These are phyloP conservation scores for Aphelenchoides avenae DNA, from an alignment of 1,140 invertebrate genomes.

Conservation along the genomic window DNA sequence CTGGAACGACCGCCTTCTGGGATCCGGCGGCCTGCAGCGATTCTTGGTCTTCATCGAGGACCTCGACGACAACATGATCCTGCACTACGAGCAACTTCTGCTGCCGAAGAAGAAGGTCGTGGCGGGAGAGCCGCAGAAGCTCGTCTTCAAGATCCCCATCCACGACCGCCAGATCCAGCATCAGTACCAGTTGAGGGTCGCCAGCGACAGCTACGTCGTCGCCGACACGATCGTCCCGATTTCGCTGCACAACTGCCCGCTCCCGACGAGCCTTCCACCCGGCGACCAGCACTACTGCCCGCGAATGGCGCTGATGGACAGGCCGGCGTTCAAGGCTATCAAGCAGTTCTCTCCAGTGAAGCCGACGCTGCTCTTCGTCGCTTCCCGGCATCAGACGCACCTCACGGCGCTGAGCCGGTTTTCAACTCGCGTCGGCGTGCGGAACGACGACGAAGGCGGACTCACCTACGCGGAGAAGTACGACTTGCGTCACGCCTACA, in stretches of 20 bases:
- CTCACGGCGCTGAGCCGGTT: conserved; percentile 89
- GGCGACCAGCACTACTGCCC: conserved; percentile 97
- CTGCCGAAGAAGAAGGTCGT: conserved; percentile 79
- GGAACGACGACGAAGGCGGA: too few species aligned
- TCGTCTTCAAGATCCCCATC: conserved; percentile 95
- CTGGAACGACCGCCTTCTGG: conserved; percentile 85
- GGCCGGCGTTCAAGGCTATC: conserved; percentile 87
- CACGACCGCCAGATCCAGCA: conserved; percentile 76
- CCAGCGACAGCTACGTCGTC: conserved; percentile 85
- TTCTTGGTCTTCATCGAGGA: conserved; percentile 99
- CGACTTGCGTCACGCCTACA: too few species aligned
- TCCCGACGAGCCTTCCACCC: conserved; percentile 85
- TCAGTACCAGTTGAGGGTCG: conserved; percentile 82
- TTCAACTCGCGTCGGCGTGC: too few species aligned
- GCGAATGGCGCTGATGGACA: conserved; percentile 98
- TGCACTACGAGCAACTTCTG: conserved; percentile 89
- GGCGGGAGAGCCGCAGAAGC: conserved; percentile 71
- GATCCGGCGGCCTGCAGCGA: conserved; percentile 73
- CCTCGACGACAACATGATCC: conserved; percentile 83
- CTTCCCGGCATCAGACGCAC: conserved; percentile 91
- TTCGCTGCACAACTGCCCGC: conserved; percentile 80
- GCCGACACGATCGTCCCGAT: conserved; percentile 71
- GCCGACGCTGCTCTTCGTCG: conserved; percentile 90
- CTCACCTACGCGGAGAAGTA: too few species aligned
- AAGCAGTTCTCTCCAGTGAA: conserved; percentile 81